These are phyloP conservation scores for Brachyhypopomus gauderio DNA, from an alignment of 2,113 vertebrate genomes.

Conservation along the genomic window DNA sequence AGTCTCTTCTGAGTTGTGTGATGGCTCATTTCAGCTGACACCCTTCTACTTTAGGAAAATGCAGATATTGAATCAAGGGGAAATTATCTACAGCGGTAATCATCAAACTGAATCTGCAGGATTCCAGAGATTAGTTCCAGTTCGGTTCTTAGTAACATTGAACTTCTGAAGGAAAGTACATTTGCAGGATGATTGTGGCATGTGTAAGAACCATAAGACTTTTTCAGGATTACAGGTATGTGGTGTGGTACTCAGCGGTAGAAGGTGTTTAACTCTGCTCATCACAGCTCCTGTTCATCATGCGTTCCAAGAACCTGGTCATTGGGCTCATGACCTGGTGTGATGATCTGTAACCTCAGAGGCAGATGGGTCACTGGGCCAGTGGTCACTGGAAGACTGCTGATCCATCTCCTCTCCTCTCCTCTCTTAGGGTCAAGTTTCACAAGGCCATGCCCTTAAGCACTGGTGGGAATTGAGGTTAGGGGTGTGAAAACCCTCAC, in stretches of 20 bases:
- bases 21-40: not conserved
- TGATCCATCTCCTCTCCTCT: slow-evolving; percentile 67
- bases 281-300: not conserved
- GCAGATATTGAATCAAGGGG: not conserved
- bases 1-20: not conserved
- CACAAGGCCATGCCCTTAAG: slow-evolving; percentile 77
- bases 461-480: slow-evolving; percentile 88
- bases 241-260: not conserved
- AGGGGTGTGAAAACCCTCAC: slow-evolving; percentile 70
- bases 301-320: not conserved
- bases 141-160: not conserved
- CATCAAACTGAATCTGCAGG: not conserved
- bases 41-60: not conserved
- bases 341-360: not conserved
- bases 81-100: not conserved
- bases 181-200: not conserved
- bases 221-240: not conserved
- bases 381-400: slow-evolving; percentile 8
- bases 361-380: not conserved
- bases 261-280: not conserved
- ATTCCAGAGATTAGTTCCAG: not conserved
- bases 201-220: not conserved
- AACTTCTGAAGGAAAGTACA: not conserved
- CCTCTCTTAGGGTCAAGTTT: slow-evolving; percentile 83
- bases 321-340: not conserved